Base-by-base conservation (phyloP, 2,113 vertebrate genomes). In the Glaucidium brasilianum region DNA sequence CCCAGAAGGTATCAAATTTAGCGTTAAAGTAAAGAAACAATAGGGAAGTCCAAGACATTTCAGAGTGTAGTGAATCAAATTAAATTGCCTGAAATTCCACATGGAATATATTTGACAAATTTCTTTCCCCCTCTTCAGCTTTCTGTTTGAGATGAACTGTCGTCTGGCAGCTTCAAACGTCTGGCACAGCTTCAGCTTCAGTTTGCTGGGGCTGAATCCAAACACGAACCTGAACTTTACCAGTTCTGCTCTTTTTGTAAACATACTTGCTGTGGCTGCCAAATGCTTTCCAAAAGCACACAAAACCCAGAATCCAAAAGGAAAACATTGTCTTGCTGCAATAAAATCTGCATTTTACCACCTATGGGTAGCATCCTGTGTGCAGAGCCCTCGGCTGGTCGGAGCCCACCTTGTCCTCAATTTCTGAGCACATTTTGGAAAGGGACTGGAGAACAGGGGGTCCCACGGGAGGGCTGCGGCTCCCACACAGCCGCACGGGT, bases 141-240 rank as follows among this genome's bases (percentile, higher is more conserved):
- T 97, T 96, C 96, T 96, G 85, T 97, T 97, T 96, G 96, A 97
- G 97, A 97, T 96, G 95, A 97, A 97, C 97, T 96, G 97, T 96
- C 95, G 94, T 97, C 96, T 97, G 97, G 96, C 96, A 95, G 95
- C 96, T 92, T 96, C 95, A 91, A 83, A 88, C 53, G 94, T 94
- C 94, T 96, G 96, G 96, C 97, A 96, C 72, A 50, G 80, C 90
- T 90, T 95, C 93, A 96, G 96, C 88, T 93, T 96, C 92, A 78
- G 97, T 96, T 97, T 94, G 86, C 96, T 96, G 94, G 96, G 95
- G 92, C 93, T 88, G 96, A 96, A 95, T 96, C 95, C 97, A 98
- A 97, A 97, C 95, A 95, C 15, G 79, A 96, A 91, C 96, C 95
- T 97, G 97, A 98, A 97, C 96, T 96, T 98, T 96, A 92, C 96